Percentiles rank a stretch among this genome's conserved stretches.
These are phyloP conservation scores for Luperina nickerlii DNA, from an alignment of 2,888 invertebrate genomes.

Conservation along the genomic window DNA sequence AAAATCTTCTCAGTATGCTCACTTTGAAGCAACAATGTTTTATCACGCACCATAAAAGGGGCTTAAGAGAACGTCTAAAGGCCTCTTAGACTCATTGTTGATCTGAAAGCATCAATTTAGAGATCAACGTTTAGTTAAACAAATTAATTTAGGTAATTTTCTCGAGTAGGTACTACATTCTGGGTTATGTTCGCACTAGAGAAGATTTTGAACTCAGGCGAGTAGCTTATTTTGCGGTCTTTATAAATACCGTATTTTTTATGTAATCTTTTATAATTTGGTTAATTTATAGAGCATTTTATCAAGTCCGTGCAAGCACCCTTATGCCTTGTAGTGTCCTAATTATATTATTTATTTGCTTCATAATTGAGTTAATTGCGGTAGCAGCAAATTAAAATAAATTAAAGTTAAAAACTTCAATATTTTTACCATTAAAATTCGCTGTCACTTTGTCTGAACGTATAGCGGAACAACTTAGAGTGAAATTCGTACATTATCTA, in stretches of 20 bases:
- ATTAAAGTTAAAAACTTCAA: too few relatives aligned
- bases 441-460: too few relatives aligned
- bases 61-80: slow-evolving; percentile 42
- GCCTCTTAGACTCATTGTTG: slow-evolving; percentile 39
- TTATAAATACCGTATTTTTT: background rate
- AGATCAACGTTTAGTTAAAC: slow-evolving; percentile 53
- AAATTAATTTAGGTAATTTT: slow-evolving; percentile 47
- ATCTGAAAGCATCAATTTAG: slow-evolving; percentile 51
- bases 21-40: slow-evolving; percentile 50
- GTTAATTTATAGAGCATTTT: background rate
- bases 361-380: too few relatives aligned
- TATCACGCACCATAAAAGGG: slow-evolving; percentile 58
- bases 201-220: background rate
- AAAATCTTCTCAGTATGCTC: slow-evolving; percentile 48
- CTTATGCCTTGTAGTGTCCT: too few relatives aligned
- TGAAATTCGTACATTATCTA: too few relatives aligned
- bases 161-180: background rate
- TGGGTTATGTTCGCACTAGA: background rate
- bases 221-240: background rate
- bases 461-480: too few relatives aligned
- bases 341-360: too few relatives aligned
- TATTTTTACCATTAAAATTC: too few relatives aligned
- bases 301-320: background rate
- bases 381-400: too few relatives aligned
- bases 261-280: background rate